These are phyloP conservation scores for Apodemus speciosus DNA, from an alignment of 2,113 vertebrate species.

Conservation along the genomic window DNA sequence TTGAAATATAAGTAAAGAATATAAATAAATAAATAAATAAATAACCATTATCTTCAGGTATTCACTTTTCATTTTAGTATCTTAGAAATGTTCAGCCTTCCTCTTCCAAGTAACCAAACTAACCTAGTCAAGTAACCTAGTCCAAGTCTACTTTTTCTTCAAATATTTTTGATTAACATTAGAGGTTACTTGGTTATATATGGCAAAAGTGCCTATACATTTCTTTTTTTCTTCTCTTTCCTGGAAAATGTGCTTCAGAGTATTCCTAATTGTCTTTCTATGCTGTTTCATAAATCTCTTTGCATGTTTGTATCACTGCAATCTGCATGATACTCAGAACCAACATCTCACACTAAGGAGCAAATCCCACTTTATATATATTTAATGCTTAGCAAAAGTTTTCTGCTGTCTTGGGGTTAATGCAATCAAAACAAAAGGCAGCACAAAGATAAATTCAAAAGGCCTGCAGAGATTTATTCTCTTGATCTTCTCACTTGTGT, in stretches of 20 bases:
- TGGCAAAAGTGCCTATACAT: neutral
- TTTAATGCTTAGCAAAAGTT: neutral
- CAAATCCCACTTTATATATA: neutral
- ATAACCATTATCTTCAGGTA: neutral
- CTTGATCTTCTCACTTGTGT: neutral
- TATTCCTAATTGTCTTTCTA: neutral
- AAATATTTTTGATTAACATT: neutral
- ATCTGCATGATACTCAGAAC: neutral
- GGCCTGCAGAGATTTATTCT: neutral
- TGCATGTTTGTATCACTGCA: neutral
- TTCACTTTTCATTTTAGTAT: neutral
- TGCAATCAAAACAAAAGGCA: neutral
- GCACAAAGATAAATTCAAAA: neutral
- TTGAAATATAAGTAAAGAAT: no score
- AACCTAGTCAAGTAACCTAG: neutral
- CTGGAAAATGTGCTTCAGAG: neutral
- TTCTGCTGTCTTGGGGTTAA: neutral
- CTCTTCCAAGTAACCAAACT: neutral
- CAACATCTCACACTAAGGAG: neutral
- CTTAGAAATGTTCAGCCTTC: neutral
- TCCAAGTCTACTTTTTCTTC: neutral
- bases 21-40: neutral
- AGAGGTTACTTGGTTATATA: neutral
- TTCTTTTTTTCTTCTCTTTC: neutral
- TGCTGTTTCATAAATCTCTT: neutral